Base-by-base conservation (phyloP, 2,888 invertebrate genomes). In the Spisula solida region DNA sequence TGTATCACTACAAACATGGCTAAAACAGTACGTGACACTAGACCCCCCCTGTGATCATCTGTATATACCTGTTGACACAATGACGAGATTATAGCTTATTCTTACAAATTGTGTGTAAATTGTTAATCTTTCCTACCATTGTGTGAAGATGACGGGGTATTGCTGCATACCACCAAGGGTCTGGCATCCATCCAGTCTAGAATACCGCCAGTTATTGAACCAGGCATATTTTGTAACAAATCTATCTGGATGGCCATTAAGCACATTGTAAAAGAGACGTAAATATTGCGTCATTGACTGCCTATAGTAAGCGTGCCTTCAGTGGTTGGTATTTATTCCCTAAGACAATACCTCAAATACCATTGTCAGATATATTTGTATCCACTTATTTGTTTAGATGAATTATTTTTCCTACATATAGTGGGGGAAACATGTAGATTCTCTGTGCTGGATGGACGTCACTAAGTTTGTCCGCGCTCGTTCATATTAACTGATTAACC, bases 121-220 rank as follows among this genome's bases (percentile, higher is more conserved):
- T 66, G 25, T 66, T 66, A 25, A 70, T 47, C 18, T 18, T 41
- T 34, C n/a, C 10, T 66, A 25, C 60, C 60, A 66, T 66, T 66
- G 60, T 66, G 12, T 25, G 10, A 25, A 66, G 60, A 66, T 66
- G 60, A 25, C 60, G 25, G 60, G 6, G 60, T 25, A 66, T 25
- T 25, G 60, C n/a, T 66, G 60, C 60, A 25, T 25, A 66, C 60
- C 60, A 66, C 60, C 60, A 66, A 25, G 25, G n/a, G 60, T 66
- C 60, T 66, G 60, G 60, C 60, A 25, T n/a, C 78, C 78, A 34
- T 78, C 34, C 78, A 78, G 78, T 41, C 78, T 78, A 47, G 29
- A 31, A 5, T 34, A 34, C 20, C 34, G 78, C 34, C 34, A 12
- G 10, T 25, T 25, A 66, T 66, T 66, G 60, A 66, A 12, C 25